Conservation (phyloP, 2,797 vertebrate genomes). For the Callimico goeldii region DNA sequence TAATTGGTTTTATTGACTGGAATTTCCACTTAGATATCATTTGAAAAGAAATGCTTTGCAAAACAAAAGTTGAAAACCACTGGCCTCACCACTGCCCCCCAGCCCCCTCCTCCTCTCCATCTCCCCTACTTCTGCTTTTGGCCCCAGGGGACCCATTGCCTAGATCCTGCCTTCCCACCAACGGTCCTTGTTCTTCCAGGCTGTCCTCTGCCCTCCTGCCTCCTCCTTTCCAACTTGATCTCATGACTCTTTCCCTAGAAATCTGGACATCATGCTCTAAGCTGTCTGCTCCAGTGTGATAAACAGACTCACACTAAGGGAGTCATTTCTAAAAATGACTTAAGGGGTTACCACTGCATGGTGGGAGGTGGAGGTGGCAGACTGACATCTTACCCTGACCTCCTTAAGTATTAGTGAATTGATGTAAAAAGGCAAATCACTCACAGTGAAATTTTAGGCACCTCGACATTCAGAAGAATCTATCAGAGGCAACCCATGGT, state of each 20-base stretch:
- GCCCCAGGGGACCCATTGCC: not conserved
- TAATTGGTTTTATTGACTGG: not conserved
- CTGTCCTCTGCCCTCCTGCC: not conserved
- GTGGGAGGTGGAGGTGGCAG: too few species aligned
- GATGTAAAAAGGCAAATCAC: not conserved
- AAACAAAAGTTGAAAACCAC: not conserved
- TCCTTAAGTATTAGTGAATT: not conserved
- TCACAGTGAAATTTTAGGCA: not conserved
- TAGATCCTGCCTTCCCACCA: not conserved
- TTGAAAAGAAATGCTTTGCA: constrained; percentile 10
- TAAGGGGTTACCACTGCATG: not conserved
- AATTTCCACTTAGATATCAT: not conserved
- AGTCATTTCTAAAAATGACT: not conserved
- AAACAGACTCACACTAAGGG: not conserved
- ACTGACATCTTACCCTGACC: not conserved
- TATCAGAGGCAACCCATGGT: not conserved
- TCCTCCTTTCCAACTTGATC: constrained; percentile 18
- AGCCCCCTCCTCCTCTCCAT: not conserved
- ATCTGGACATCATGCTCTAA: not conserved
- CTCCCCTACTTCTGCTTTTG: not conserved
- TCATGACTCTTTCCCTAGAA: not conserved
- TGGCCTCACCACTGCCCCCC: not conserved
- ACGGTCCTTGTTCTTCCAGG: not conserved
- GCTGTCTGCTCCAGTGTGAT: not conserved
- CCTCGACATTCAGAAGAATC: not conserved